Conservation (phyloP, 1,140 invertebrate species). For the Teleogryllus occipitalis region DNA sequence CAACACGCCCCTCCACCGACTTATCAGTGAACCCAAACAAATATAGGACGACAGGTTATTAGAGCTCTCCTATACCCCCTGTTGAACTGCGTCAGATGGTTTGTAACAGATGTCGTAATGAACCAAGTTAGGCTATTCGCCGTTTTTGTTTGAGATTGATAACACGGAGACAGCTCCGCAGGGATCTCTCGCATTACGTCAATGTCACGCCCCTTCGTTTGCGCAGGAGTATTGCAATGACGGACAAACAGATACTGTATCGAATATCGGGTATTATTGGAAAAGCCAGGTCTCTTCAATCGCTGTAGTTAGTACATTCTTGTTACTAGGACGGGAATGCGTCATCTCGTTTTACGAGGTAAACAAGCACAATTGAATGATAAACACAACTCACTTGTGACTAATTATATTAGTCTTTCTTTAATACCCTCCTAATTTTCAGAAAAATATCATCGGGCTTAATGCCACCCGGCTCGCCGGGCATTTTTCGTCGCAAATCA, state of each 20-base stretch:
- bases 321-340: background rate
- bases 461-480: slow-evolving; percentile 50
- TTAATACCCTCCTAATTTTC: slow-evolving; percentile 17
- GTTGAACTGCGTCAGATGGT: background rate
- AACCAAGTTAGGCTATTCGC: background rate
- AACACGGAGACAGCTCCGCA: background rate
- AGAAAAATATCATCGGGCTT: slow-evolving; percentile 55
- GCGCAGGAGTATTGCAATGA: background rate
- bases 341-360: background rate
- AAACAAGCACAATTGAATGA: background rate
- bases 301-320: background rate
- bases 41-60: background rate
- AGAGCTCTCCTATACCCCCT: background rate
- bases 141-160: background rate
- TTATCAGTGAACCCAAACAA: background rate
- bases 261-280: background rate
- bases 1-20: background rate
- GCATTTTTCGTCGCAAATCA: slow-evolving; percentile 55
- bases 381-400: background rate
- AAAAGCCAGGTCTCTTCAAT: background rate
- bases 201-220: background rate
- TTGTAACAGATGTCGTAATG: background rate
- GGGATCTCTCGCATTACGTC: background rate
- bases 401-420: background rate
- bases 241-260: background rate